Conservation (phyloP, 2,113 vertebrate species). For the Protomyctophum bolini region DNA sequence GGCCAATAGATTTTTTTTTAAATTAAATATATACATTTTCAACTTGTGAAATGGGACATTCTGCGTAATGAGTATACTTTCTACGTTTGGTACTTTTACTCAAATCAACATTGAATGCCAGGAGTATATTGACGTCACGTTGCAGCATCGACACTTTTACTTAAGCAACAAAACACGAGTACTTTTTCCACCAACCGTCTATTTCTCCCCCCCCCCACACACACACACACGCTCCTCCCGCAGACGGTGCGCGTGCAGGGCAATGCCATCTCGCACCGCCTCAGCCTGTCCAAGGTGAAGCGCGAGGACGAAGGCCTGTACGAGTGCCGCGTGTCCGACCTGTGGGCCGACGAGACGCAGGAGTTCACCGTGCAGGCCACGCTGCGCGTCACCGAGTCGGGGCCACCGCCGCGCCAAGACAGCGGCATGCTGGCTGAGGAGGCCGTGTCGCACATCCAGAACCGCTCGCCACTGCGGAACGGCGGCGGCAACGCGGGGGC, state of each 20-base stretch:
- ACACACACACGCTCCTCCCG: neutral
- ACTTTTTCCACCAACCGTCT: no score
- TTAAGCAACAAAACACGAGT: no score
- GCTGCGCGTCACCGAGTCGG: conserved; percentile 80
- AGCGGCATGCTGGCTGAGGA: conserved; percentile 88
- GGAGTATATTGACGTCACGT: no score
- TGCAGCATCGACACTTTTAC: no score
- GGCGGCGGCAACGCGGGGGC: conserved; percentile 46
- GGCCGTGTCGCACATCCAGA: conserved; percentile 92
- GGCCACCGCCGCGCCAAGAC: no score
- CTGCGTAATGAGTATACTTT: no score
- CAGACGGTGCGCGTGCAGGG: conserved; percentile 95
- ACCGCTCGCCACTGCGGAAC: conserved; percentile 82
- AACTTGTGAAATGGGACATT: no score
- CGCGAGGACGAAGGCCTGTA: conserved; percentile 91
- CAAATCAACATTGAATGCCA: no score
- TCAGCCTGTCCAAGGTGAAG: conserved; percentile 88
- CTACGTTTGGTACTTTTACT: no score
- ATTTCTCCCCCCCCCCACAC: no score
- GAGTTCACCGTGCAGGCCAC: conserved; percentile 88
- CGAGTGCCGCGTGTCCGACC: conserved; percentile 92
- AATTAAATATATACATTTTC: no score
- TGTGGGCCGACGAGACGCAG: conserved; percentile 88
- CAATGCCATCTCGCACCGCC: conserved; percentile 92
- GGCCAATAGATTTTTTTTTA: no score